Evolutionary conservation across 2,888 invertebrate genomes (phyloP), one percentile per base, ranked within the genome.

Genomic region (Drosophila helvetica): DNA sequence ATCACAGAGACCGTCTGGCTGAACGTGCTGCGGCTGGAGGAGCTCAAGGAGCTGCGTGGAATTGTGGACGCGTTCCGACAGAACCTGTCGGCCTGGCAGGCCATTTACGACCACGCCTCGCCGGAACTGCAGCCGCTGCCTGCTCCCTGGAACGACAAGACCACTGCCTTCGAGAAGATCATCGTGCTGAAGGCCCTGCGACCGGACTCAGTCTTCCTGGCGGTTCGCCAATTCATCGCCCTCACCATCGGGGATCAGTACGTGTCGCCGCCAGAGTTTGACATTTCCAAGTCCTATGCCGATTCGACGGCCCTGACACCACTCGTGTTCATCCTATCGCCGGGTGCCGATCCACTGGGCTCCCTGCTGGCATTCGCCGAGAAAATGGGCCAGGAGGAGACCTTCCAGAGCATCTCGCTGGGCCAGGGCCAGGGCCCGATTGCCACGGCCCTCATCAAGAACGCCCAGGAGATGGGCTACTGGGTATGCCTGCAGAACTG

Each of bases 361-460:
- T 91, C 92, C 0, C 74, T 92, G 22, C 56, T 92, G 38, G 76
- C 86, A 84, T 98, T 96, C 90, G 97, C 97, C 0, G 97, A 97
- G 55, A 94, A 94, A 82, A 94, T 95, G 94, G 95, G 95, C 78
- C 94, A 96, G 93, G 93, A 94, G 18, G 95, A 95, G 84, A 93
- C 96, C 38, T 94, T 98, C 86, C 94, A 94, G 86, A 95, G 96
- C 74, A 97, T 98, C 73, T 98, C 98, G 0, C 92, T 98, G 12
- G 98, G 98, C 0, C 97, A 98, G 90, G 98, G 97, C 0, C 98
- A 98, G 90, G 97, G 97, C 0, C 96, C 96, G 0, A 93, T 96
- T 52, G 98, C 98, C 0, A 96, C 96, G 84, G 93, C 93, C 27
- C 93, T 97, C 94, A 95, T 97, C 91, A 93, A 93, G 67, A 92